Percentiles rank a stretch among this genome's conserved stretches.
Evolutionary conservation across 2,888 invertebrate species (phyloP).

Genomic region (Drosophila koepferae): DNA sequence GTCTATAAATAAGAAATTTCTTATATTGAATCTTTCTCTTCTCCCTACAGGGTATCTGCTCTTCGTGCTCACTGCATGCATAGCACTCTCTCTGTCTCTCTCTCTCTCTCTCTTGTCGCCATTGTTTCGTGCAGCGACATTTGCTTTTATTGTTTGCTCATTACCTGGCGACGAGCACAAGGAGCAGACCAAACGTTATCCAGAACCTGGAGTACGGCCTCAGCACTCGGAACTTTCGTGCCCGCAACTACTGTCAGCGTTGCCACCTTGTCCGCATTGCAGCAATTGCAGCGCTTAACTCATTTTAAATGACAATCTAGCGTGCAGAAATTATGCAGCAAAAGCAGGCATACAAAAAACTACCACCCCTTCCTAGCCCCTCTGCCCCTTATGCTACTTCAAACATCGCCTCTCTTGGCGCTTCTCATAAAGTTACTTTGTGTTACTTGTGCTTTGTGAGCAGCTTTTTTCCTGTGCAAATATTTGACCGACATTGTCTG

Average conservation of each 20-base stretch:
- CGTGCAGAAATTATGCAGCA: constrained; percentile 77
- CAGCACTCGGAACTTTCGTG: not conserved
- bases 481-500: constrained; percentile 56
- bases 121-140: constrained; percentile 74
- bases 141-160: constrained; percentile 81
- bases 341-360: not conserved
- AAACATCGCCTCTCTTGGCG: constrained; percentile 5
- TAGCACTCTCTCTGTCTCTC: not conserved
- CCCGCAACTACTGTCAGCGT: constrained; percentile 14
- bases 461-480: constrained; percentile 34
- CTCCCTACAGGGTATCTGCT: constrained; percentile 4
- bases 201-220: constrained; percentile 8
- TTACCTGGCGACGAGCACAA: constrained; percentile 67
- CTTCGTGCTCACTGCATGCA: not conserved
- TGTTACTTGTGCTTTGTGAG: constrained; percentile 17
- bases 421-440: constrained; percentile 29
- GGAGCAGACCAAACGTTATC: constrained; percentile 19
- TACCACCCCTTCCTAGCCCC: not conserved
- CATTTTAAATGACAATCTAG: constrained; percentile 84
- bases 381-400: not conserved
- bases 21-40: not conserved
- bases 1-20: not conserved
- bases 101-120: constrained; percentile 32
- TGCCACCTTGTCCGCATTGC: constrained; percentile 68
- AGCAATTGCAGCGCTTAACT: constrained; percentile 78